Evolutionary conservation across 2,797 vertebrate species (phyloP), one percentile per base, ranked within the genome.

Genomic region (Limosa lapponica): DNA sequence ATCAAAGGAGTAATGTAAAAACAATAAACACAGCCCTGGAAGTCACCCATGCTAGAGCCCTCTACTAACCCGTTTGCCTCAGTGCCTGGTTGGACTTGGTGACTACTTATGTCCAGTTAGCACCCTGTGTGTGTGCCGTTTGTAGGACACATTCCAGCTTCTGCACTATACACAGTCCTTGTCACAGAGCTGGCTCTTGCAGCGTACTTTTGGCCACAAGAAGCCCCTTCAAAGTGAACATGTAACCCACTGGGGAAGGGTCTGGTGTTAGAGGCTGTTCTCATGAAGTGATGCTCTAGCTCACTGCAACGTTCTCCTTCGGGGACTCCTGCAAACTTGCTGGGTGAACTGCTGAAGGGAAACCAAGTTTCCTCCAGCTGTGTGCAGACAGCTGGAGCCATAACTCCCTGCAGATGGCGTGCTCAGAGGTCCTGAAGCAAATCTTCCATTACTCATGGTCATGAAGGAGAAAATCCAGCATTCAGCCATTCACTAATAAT

Each of bases 321-420:
- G 41, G 19, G 71, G 11, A 16, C 18, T 74, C 43, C 43, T 34
- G 82, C 80, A 36, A 17, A 20, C 11, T 16, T 15, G 49, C 46
- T 18, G 54, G 13, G 13, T 20, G 36, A 49, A 20, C 24, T 39
- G 13, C 10, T 36, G 44, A 36, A 62, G 22, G 43, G 59, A 72
- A 67, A 46, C 5, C 10, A 20, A 19, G 14, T 27, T 44, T 77
- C 17, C 27, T 64, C 16, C 0, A 0, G 18, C 57, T 43, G 6
- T 6, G 36, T 70, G 18, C 13, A 36, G 39, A 19, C 7, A 52
- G 58, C 74, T 85, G 74, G 64, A 86, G 70, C 43, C 34, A 3
- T 25, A 41, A 37, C 12, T 58, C 28, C 20, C n/a, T 59, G 72
- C 62, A 57, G 66, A 41, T n/a, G 59, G 51, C 43, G 32, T 18